Conservation (phyloP, 2,888 invertebrate species). For the Cylindroiulus punctatus region DNA sequence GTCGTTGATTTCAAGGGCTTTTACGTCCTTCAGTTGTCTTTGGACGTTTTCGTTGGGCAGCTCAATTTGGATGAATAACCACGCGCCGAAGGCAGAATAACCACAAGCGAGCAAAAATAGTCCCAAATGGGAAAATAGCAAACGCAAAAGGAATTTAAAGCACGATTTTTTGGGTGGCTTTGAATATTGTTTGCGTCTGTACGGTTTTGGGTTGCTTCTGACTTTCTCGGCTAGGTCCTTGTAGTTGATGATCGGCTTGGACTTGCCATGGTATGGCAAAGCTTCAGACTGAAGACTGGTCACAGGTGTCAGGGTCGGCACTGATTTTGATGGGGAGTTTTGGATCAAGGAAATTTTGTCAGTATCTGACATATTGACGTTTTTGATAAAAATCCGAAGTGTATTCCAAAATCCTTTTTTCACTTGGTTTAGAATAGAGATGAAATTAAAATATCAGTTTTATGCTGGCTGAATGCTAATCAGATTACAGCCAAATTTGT, state of each 20-base stretch:
- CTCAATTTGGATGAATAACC: constrained; percentile 61
- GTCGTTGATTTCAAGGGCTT: constrained; percentile 61
- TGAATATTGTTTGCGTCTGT: background rate
- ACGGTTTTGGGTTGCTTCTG: constrained; percentile 27
- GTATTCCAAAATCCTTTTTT: background rate
- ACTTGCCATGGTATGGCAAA: background rate
- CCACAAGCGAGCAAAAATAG: constrained; percentile 61
- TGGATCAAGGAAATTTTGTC: background rate
- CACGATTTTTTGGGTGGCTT: constrained; percentile 56
- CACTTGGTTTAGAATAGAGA: background rate
- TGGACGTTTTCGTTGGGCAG: constrained; percentile 59
- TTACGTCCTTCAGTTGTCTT: constrained; percentile 58
- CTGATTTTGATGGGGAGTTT: background rate
- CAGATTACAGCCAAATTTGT: constrained; percentile 10
- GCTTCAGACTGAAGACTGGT: background rate
- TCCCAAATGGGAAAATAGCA: constrained; percentile 62
- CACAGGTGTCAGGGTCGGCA: background rate
- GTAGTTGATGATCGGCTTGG: background rate
- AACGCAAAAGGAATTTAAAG: constrained; percentile 56
- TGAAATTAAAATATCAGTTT: background rate
- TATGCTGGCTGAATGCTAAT: background rate
- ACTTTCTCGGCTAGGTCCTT: constrained; percentile 51
- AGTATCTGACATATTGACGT: background rate
- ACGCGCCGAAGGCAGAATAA: constrained; percentile 61
- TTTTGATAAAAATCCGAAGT: background rate